Percentiles rank a stretch among this genome's conserved stretches.
These are phyloP conservation scores for Turnix velox DNA, from an alignment of 2,113 vertebrate species.

Conservation along the genomic window DNA sequence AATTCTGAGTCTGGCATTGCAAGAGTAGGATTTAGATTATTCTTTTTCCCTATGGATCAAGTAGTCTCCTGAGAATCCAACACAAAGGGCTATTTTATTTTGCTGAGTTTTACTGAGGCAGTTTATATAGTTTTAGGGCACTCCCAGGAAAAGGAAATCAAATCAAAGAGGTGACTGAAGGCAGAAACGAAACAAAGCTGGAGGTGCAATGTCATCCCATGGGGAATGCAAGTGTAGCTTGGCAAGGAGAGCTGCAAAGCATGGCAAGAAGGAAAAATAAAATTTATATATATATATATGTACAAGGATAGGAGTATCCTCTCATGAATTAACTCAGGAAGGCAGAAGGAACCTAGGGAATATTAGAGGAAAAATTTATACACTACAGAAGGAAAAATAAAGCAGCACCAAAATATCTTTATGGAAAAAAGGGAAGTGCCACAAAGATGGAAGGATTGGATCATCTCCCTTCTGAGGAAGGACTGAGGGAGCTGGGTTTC, in stretches of 20 bases:
- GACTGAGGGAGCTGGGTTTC: too few species aligned
- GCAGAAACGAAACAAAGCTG: neutral
- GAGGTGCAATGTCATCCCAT: fast-evolving
- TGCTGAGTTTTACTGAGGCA: neutral
- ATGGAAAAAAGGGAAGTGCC: neutral
- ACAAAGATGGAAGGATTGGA: too few species aligned
- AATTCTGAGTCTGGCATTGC: neutral
- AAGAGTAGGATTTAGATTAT: neutral
- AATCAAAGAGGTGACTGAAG: neutral
- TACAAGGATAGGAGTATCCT: neutral
- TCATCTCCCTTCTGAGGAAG: too few species aligned
- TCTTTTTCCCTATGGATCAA: neutral
- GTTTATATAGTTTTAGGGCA: neutral
- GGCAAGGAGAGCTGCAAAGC: neutral
- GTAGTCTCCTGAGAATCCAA: neutral
- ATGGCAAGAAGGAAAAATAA: neutral
- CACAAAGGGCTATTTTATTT: neutral
- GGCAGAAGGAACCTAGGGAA: neutral
- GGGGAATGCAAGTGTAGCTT: neutral
- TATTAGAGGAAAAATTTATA: neutral
- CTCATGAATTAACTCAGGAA: neutral
- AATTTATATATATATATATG: too few species aligned
- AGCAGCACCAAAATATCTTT: neutral
- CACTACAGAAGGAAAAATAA: neutral
- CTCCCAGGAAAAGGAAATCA: neutral